Base-by-base conservation (phyloP, 2,797 vertebrate genomes). In the Hybognathus amarus region DNA sequence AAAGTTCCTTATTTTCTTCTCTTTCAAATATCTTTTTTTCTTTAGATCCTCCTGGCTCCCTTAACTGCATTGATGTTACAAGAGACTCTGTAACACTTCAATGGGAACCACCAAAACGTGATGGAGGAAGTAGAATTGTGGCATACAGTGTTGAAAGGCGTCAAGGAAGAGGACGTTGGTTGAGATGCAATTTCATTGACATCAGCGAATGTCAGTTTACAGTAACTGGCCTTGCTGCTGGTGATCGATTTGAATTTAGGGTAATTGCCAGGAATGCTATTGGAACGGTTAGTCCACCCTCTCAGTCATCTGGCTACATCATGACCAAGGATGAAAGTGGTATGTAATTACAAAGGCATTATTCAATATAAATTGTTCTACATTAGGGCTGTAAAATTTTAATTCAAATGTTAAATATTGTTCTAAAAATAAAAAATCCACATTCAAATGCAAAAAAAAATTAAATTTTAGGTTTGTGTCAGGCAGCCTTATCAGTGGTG, bases 271-370 rank as follows among this genome's bases (percentile, higher is more conserved):
- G 98, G 91, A 99, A 99, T 84, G 98, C 98, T 77, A 95, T 99
- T 71, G 97, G 97, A 88, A 99, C 98, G 42, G 92, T 99, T 90
- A 99, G 98, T 90, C 98, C 98, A 2, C 98, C 98, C 40, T 99
- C 98, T 22, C 98, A 99, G 89, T 97, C 98, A 85, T 99, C 98
- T 83, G 97, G 96, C 82, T 93, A 97, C 88, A 97, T 99, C 85
- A 98, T 99, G 97, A 99, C 98, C 87, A 97, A 94, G 92, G 98
- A 99, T 90, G 97, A 99, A 94, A 99, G 96, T 42, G 90, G 98
- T 99, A 95, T 92, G 96, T 90, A 87, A 78, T 85, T 74, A 70
- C 15, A 52, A 27, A 59, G 30, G 13, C 71, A 73, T 15, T 27
- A 17, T 33, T 9, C 27, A 0, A 36, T 52, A 77, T 78, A 7